Evolutionary conservation across 2,797 vertebrate genomes (phyloP).

Genomic region (Acipenser transmontanus): DNA sequence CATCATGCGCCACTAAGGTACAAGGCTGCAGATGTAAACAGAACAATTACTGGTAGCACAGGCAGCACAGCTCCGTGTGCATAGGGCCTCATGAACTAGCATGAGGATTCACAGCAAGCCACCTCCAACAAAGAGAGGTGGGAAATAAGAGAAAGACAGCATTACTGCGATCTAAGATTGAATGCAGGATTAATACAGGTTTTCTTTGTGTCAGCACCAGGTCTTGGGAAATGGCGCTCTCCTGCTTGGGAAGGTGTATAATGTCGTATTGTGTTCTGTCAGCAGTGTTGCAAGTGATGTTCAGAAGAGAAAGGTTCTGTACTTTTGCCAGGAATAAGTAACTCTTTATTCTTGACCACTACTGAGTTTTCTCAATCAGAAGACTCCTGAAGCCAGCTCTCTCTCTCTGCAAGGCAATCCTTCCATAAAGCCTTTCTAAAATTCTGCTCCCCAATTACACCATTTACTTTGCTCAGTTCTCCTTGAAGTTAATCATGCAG

Average conservation of each 20-base stretch:
- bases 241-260: slow-evolving; percentile 11
- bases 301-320: slow-evolving; percentile 10
- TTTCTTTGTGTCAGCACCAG: too few species aligned
- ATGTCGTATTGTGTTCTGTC: slow-evolving; percentile 7
- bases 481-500: too few species aligned
- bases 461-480: too few species aligned
- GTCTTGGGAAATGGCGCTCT: background rate
- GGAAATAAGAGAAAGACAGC: background rate
- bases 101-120: too few species aligned
- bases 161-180: slow-evolving; percentile 3
- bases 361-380: slow-evolving; percentile 28
- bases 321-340: slow-evolving; percentile 29
- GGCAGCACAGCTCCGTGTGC: too few species aligned
- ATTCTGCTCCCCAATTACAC: slow-evolving; percentile 3
- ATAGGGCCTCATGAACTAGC: too few species aligned
- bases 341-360: slow-evolving; percentile 39
- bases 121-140: too few species aligned
- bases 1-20: too few species aligned
- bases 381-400: slow-evolving; percentile 8
- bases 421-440: background rate
- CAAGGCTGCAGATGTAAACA: too few species aligned
- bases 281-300: slow-evolving; percentile 1
- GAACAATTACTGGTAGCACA: too few species aligned
- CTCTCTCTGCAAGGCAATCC: background rate
- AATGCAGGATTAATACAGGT: too few species aligned